Percentiles rank a stretch among this genome's conserved stretches.
These are phyloP conservation scores for Pachyuromys duprasi DNA, from an alignment of 2,797 vertebrate genomes.

Conservation along the genomic window DNA sequence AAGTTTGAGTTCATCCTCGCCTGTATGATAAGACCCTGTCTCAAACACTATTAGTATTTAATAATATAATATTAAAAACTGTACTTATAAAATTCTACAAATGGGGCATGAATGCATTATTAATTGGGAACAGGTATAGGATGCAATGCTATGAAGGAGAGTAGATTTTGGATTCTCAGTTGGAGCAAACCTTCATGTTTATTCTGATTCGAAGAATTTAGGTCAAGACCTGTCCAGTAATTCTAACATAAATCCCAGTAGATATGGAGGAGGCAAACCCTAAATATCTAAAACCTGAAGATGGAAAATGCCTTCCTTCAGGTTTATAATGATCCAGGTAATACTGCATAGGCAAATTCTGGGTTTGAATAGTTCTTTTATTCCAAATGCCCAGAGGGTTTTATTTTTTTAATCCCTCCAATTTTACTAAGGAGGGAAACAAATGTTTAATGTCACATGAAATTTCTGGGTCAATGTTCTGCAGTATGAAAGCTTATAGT, in stretches of 20 bases:
- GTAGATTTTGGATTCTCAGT: not conserved
- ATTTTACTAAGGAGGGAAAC: not conserved
- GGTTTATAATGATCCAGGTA: not conserved
- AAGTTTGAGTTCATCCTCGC: not conserved
- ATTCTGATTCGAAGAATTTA: not conserved
- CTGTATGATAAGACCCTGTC: not conserved
- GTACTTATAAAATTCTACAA: not conserved
- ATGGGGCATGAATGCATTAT: not conserved
- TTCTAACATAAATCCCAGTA: not conserved
- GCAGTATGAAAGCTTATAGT: not conserved
- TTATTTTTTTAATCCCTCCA: constrained; percentile 5
- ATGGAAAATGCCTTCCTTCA: not conserved
- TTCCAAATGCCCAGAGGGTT: not conserved
- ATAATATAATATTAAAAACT: not conserved
- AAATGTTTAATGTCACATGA: constrained; percentile 12
- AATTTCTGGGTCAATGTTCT: not conserved
- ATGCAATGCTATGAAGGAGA: not conserved
- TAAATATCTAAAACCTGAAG: not conserved
- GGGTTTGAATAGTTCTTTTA: not conserved
- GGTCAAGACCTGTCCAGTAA: not conserved
- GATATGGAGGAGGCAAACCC: not conserved
- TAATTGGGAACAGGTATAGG: not conserved
- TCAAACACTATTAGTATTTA: not conserved
- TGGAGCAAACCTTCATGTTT: not conserved
- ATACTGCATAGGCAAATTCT: not conserved